Base-by-base conservation (phyloP, 2,888 invertebrate genomes). In the Lacanobia wlatinum region DNA sequence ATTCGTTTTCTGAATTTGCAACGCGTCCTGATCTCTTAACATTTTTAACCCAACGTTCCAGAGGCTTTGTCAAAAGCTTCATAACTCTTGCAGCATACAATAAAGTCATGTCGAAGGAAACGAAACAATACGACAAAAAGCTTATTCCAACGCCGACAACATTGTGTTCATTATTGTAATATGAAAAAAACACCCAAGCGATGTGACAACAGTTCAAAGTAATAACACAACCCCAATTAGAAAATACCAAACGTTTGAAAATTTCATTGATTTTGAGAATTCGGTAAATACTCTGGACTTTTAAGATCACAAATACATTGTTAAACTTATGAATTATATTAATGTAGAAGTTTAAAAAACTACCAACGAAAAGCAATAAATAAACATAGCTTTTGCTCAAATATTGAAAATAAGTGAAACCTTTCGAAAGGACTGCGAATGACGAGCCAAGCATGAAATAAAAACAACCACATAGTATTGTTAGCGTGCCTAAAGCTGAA, bases 361-460 rank as follows among this genome's bases (percentile, higher is more conserved):
- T 18, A 34, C 70, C 70, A 21, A n/a, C 6, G 14, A 70, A 23
- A 70, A 70, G 34, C n/a, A 70, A 16, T 46, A 70, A 0, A n/a
- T 23, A 70, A 0, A 69, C 46, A 46, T 34, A 70, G 18, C 38
- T 6, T 46, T 70, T 70, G 23, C 46, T 55, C 10, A 69, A 46
- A 70, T 16, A 55, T 34, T 70, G 70, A 23, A 46, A 70, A 55
- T 23, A 70, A 14, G 8, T 21, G 7, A 70, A 70, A 46, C 69
- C 70, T 38, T 21, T 34, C n/a, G 55, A 14, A n/a, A 55, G 5
- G 12, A n/a, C 34, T 7, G 18, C 23, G 10, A 55, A 21, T n/a
- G 69, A 55, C 18, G 38, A 70, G n/a, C 53, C 70, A 69, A 70
- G 18, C 58, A 71, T 71, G 18, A 59, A 71, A 43, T 38, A 72